These are phyloP conservation scores for Rhea pennata DNA, from an alignment of 2,113 vertebrate genomes.

Conservation along the genomic window DNA sequence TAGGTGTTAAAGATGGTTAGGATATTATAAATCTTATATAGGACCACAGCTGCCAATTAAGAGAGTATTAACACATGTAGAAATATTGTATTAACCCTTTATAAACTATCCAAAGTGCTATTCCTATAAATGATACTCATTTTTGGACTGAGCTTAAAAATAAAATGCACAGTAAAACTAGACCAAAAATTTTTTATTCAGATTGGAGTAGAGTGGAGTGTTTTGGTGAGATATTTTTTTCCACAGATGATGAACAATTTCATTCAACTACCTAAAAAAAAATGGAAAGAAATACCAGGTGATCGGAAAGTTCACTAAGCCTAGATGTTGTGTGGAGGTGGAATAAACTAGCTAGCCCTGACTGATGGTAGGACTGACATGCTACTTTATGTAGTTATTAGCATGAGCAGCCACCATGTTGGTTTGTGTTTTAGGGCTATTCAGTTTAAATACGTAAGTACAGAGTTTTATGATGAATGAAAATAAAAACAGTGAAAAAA, in stretches of 20 bases:
- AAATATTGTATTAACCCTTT: background rate
- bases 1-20: background rate
- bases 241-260: background rate
- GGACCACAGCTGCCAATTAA: background rate
- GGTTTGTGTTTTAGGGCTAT: background rate
- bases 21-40: background rate
- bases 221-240: background rate
- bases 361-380: no score
- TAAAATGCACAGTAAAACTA: background rate
- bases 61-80: background rate
- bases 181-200: background rate
- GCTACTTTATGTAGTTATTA: no score
- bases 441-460: background rate
- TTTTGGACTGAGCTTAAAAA: background rate
- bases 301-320: background rate
- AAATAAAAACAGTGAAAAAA: background rate
- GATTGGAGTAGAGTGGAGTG: background rate
- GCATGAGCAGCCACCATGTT: no score
- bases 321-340: background rate
- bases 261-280: background rate
- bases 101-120: background rate
- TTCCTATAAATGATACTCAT: background rate
- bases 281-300: background rate
- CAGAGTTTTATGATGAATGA: background rate
- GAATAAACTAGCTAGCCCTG: background rate